phyloP scores from a whole-genome alignment of 2,888 invertebrate species.

The Gryllus longicercus region DNA sequence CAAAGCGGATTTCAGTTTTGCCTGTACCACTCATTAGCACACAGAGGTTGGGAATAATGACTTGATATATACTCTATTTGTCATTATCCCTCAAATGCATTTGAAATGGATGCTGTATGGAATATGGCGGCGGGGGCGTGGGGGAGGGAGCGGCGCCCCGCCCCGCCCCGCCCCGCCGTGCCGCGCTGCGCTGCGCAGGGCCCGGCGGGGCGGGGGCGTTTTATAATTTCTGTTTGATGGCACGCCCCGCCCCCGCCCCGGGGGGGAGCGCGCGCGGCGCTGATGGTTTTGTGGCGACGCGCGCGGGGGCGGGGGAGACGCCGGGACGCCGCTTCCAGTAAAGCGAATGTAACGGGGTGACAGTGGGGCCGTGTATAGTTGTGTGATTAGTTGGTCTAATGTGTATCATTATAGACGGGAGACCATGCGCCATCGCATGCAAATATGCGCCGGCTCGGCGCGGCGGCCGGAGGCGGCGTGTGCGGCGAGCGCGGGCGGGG shows the following conservation, averaged over 20 bases:
- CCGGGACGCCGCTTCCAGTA: not conserved
- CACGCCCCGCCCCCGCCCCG: slow-evolving; percentile 12
- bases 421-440: not conserved
- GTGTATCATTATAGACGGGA: slow-evolving; percentile 23
- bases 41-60: slow-evolving; percentile 23
- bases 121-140: not conserved
- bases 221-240: slow-evolving; percentile 26
- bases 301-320: not conserved
- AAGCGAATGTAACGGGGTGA: slow-evolving; percentile 1
- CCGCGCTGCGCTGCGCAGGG: too few relatives aligned
- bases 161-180: too few relatives aligned
- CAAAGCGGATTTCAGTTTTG: slow-evolving; percentile 17
- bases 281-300: not conserved
- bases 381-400: slow-evolving; percentile 25
- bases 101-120: slow-evolving; percentile 23
- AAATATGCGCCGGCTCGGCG: not conserved
- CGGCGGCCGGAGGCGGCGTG: not conserved
- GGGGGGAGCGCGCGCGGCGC: slow-evolving; percentile 19
- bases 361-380: not conserved
- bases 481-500: too few relatives aligned
- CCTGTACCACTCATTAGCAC: slow-evolving; percentile 22
- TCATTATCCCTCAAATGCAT: slow-evolving; percentile 27
- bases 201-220: not conserved
- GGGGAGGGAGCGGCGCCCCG: not conserved
- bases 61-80: slow-evolving; percentile 23